These are phyloP conservation scores for Euspilapteryx auroguttella DNA, from an alignment of 2,888 invertebrate genomes.

Conservation along the genomic window DNA sequence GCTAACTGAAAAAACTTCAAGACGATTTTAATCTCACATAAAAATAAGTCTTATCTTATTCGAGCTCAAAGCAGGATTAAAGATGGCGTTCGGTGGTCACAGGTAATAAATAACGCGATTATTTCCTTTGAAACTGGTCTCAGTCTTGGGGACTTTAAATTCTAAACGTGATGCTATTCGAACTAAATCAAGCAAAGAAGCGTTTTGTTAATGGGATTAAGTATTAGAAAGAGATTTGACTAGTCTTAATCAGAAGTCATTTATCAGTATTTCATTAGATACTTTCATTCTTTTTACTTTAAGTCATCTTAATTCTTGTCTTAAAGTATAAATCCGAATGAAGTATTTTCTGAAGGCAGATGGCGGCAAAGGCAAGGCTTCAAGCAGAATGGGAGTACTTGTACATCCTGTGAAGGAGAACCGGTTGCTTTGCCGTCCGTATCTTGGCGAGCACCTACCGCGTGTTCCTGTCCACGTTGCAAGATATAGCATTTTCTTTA, in stretches of 20 bases:
- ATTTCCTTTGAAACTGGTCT: conserved; percentile 44
- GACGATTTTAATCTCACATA: conserved; percentile 50
- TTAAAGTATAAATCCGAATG: no score
- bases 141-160: conserved; percentile 15
- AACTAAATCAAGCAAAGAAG: conserved; percentile 31
- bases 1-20: conserved; percentile 26
- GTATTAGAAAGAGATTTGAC: conserved; percentile 3
- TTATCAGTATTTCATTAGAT: no score
- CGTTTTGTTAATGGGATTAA: conserved; percentile 26
- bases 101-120: conserved; percentile 56
- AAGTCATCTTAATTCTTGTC: no score
- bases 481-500: no score
- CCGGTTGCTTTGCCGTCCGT: conserved; percentile 15
- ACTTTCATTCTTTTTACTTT: no score
- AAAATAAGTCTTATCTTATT: conserved; percentile 32
- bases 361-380: conserved; percentile 16
- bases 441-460: no score
- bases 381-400: conserved; percentile 3
- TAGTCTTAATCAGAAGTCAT: no score
- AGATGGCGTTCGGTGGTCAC: conserved; percentile 25
- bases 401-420: conserved; percentile 27
- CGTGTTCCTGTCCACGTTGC: no score
- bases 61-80: conserved; percentile 49
- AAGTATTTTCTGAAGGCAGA: conserved; percentile 4
- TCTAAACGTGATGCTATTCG: conserved; percentile 24